Conservation (phyloP, 2,888 invertebrate species). For the Hirtodrosophila cameraria region DNA sequence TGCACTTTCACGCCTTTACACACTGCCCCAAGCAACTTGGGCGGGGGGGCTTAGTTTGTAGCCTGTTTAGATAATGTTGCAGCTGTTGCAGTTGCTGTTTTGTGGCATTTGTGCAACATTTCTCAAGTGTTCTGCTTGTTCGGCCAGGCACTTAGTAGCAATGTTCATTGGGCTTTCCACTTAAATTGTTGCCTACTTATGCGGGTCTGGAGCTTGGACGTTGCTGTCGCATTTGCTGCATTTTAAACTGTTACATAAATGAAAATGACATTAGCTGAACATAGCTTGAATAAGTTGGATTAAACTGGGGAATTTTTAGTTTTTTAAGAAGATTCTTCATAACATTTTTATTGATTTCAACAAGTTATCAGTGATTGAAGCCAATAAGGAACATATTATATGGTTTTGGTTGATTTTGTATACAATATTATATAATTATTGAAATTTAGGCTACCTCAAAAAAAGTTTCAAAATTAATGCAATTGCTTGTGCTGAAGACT, state of each 20-base stretch:
- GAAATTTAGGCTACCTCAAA: too few relatives aligned
- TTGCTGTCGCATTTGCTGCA: not conserved
- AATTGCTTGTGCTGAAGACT: too few relatives aligned
- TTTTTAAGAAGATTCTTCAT: too few relatives aligned
- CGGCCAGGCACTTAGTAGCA: constrained; percentile 43
- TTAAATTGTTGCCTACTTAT: constrained; percentile 62
- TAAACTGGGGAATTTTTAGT: not conserved
- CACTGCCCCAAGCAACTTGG: constrained; percentile 2
- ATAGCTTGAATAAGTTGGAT: not conserved
- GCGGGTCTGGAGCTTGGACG: constrained; percentile 20
- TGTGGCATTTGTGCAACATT: too few relatives aligned
- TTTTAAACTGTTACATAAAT: constrained; percentile 6
- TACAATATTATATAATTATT: too few relatives aligned
- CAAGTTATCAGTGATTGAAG: not conserved
- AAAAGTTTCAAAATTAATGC: too few relatives aligned
- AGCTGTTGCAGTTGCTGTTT: constrained; percentile 33
- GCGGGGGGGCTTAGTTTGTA: constrained; percentile 40
- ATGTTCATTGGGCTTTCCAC: constrained; percentile 49
- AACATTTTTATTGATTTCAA: too few relatives aligned
- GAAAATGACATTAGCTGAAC: constrained; percentile 6
- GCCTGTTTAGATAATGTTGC: constrained; percentile 50
- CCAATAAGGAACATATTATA: too few relatives aligned
- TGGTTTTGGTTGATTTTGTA: too few relatives aligned
- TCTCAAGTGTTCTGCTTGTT: constrained; percentile 26
- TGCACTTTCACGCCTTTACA: constrained; percentile 37